These are phyloP conservation scores for Capromys pilorides DNA, from an alignment of 2,797 vertebrate genomes.

Conservation along the genomic window DNA sequence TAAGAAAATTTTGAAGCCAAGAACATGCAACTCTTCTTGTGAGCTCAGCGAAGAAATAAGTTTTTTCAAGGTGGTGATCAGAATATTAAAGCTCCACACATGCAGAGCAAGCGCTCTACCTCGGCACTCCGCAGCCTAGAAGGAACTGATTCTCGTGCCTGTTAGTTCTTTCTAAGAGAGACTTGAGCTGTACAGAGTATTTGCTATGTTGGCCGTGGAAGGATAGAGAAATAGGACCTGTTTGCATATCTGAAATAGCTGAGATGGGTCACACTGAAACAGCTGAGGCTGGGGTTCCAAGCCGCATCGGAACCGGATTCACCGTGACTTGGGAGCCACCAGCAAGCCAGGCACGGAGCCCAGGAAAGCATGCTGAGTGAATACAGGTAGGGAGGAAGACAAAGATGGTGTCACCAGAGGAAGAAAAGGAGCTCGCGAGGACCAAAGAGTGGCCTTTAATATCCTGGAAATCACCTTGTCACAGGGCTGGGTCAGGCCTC, in stretches of 20 bases:
- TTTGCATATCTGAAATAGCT: not conserved
- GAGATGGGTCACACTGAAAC: not conserved
- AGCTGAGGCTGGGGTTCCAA: not conserved
- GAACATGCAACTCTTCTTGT: not conserved
- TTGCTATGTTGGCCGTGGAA: not conserved
- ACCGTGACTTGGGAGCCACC: not conserved
- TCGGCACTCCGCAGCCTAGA: not conserved
- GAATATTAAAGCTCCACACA: not conserved
- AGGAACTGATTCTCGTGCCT: not conserved
- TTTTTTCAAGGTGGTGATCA: not conserved
- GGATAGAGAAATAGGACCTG: not conserved
- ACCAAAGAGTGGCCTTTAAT: not conserved
- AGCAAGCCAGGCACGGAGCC: not conserved
- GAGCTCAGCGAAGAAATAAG: not conserved
- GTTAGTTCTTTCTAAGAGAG: not conserved
- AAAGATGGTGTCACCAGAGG: not conserved
- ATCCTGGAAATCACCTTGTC: not conserved
- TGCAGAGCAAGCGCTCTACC: not conserved
- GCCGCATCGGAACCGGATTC: not conserved
- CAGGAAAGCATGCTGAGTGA: not conserved
- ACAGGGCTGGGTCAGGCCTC: not conserved
- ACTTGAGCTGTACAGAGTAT: not conserved
- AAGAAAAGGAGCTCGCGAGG: not conserved
- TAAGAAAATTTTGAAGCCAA: not conserved
- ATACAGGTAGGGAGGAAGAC: not conserved